These are phyloP conservation scores for Lagodon rhomboides DNA, from an alignment of 2,797 vertebrate genomes.

Conservation along the genomic window DNA sequence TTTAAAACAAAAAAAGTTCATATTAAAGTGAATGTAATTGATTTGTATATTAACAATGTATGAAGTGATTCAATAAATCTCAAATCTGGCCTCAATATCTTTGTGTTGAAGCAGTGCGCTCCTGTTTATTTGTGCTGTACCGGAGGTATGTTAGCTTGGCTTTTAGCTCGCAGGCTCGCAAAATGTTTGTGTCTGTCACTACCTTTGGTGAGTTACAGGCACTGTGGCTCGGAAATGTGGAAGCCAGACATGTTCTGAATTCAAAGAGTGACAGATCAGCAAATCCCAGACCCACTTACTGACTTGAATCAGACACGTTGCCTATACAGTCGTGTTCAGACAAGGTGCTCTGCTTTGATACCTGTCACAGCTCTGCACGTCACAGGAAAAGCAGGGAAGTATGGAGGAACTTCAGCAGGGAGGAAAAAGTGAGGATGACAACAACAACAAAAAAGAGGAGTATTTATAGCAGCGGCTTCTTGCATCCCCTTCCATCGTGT, in stretches of 20 bases:
- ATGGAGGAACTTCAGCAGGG: conserved; percentile 28
- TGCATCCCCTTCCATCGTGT: neutral
- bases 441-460: neutral
- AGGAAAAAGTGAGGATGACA: neutral
- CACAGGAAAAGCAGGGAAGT: conserved; percentile 48
- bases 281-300: conserved; percentile 65
- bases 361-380: conserved; percentile 68
- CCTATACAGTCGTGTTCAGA: conserved; percentile 69
- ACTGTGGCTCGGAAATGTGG: conserved; percentile 32
- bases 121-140: neutral
- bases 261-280: conserved; percentile 65
- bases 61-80: too few species aligned
- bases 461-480: neutral
- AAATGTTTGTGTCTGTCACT: conserved; percentile 28
- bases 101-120: neutral
- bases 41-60: neutral
- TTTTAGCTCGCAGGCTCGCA: conserved; percentile 12
- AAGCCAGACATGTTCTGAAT: conserved; percentile 54
- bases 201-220: conserved; percentile 23
- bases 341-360: conserved; percentile 65
- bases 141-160: neutral
- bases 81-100: too few species aligned
- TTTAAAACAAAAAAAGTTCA: neutral
- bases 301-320: conserved; percentile 65
- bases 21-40: neutral